phyloP scores from a whole-genome alignment of 53 echinoderm and acorn worm genomes.

The Temnopleurus reevesii region DNA sequence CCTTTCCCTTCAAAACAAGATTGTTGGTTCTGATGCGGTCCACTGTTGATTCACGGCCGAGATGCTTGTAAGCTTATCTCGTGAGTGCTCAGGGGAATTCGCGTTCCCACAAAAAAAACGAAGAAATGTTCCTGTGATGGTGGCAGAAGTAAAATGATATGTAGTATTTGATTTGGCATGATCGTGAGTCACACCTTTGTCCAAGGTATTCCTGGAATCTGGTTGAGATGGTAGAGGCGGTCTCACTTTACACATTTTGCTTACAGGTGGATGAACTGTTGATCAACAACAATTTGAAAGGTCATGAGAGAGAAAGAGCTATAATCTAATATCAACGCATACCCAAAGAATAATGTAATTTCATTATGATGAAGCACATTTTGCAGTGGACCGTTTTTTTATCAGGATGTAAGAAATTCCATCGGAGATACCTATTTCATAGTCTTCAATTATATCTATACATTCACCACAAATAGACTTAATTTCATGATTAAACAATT shows the following conservation, averaged over 20 bases:
- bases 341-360: no score
- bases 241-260: not conserved
- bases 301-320: no score
- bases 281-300: not conserved
- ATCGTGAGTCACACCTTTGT: slow-evolving; percentile 31
- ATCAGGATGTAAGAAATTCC: no score
- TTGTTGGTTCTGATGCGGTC: slow-evolving; percentile 37
- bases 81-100: slow-evolving; percentile 40
- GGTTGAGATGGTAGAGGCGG: not conserved
- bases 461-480: no score
- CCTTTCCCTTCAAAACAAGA: slow-evolving; percentile 27
- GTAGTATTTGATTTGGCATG: not conserved
- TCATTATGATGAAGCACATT: no score
- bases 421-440: no score
- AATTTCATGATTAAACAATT: no score
- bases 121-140: not conserved
- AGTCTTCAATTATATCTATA: no score
- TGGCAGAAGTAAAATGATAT: slow-evolving; percentile 5
- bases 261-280: not conserved
- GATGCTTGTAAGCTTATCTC: slow-evolving; percentile 37
- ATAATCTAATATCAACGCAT: no score
- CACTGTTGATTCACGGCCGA: not conserved
- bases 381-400: no score
- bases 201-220: slow-evolving; percentile 42
- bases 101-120: slow-evolving; percentile 23